A percentile compares a stretch with the other conserved stretches of the same genome.
Evolutionary conservation across 53 echinoderm and acorn worm genomes (phyloP).

Genomic region (Echinometra lucunter): DNA sequence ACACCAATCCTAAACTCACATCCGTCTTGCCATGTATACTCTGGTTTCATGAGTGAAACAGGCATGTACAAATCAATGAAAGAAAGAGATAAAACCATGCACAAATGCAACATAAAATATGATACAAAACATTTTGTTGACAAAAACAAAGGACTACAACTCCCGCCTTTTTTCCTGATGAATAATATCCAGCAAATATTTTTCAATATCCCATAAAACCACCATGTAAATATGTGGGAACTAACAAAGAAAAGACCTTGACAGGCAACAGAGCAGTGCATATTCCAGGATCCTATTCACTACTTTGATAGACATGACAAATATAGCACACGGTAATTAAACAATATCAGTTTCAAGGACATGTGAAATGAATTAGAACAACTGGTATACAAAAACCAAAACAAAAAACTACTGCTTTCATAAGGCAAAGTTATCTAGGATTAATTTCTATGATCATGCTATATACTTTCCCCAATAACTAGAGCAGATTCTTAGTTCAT

Average conservation of each 20-base stretch:
- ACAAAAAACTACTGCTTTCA: not conserved
- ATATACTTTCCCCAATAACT: not conserved
- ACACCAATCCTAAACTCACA: constrained; percentile 57
- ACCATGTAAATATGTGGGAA: not conserved
- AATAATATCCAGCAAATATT: constrained; percentile 2
- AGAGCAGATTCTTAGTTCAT: not conserved
- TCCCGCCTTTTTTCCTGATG: not conserved
- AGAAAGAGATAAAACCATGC: constrained; percentile 36
- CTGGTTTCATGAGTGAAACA: constrained; percentile 48
- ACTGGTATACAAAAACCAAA: not conserved
- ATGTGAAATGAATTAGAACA: not conserved
- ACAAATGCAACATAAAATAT: constrained; percentile 43
- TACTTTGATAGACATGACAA: not conserved
- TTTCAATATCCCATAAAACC: constrained; percentile 15
- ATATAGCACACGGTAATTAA: not conserved
- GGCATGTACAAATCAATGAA: constrained; percentile 49
- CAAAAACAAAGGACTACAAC: not conserved
- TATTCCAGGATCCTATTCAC: not conserved
- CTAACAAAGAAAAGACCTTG: constrained; percentile 18
- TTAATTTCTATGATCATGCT: not conserved
- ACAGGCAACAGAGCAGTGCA: not conserved
- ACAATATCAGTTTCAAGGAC: not conserved
- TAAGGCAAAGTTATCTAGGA: not conserved
- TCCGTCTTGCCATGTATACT: constrained; percentile 56
- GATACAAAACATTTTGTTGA: not conserved